Conservation (phyloP, 2,113 vertebrate species). For the Megaceryle torquata region DNA sequence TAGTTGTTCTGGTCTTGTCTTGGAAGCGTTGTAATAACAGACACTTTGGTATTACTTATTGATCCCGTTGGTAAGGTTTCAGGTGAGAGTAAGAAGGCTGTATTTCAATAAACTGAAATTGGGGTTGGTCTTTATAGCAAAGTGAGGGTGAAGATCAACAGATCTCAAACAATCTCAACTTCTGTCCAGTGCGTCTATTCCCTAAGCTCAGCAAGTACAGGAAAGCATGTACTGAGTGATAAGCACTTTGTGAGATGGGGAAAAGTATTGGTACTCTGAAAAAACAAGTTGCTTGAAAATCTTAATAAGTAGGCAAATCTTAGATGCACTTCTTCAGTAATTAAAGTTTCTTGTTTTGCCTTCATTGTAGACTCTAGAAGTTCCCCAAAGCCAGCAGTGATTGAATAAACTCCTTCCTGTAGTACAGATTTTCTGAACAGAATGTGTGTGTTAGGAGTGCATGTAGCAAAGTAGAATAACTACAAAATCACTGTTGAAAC, state of each 20-base stretch:
- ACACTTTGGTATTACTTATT: not conserved
- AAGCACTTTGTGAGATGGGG: not conserved
- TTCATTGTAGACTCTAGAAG: not conserved
- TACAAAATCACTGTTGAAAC: not conserved
- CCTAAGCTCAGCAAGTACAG: not conserved
- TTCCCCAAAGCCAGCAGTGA: not conserved
- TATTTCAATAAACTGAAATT: not conserved
- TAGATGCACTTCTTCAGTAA: not conserved
- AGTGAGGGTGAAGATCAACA: not conserved
- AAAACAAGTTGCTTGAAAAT: not conserved
- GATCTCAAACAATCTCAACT: not conserved
- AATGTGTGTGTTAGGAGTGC: not conserved
- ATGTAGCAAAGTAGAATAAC: not conserved
- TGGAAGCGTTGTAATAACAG: not conserved
- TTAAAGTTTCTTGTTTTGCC: not conserved
- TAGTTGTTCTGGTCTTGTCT: not conserved
- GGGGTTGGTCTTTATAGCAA: not conserved
- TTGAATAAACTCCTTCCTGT: not conserved
- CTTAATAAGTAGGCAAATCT: not conserved
- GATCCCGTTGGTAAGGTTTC: not conserved
- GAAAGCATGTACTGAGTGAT: not conserved
- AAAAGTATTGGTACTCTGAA: not conserved
- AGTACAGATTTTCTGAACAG: not conserved
- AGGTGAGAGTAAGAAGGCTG: not conserved
- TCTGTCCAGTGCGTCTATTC: fast-evolving